Percentiles rank a stretch among this genome's conserved stretches.
Evolutionary conservation across 2,888 invertebrate genomes (phyloP).

Genomic region (Chironomus tentans): DNA sequence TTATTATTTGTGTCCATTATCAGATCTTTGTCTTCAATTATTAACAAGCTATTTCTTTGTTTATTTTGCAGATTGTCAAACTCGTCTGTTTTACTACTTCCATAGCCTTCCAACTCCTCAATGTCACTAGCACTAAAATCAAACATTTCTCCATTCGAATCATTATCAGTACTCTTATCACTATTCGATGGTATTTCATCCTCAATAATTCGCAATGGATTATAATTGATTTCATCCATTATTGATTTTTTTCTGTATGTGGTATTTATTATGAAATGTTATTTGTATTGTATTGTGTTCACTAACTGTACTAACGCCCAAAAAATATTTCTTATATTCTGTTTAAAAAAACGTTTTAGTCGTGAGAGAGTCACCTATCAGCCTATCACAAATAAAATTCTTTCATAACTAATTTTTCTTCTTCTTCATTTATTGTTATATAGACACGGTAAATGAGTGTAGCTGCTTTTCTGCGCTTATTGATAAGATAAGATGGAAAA

Average conservation of each 20-base stretch:
- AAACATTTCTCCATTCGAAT: constrained; percentile 33
- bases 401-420: no score
- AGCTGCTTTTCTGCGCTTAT: no score
- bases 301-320: no score
- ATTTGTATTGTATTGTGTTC: no score
- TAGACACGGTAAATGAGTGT: no score
- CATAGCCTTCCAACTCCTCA: constrained; percentile 31
- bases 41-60: constrained; percentile 11
- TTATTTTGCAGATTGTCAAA: not conserved
- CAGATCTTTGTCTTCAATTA: constrained; percentile 20
- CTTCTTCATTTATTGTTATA: no score
- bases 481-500: no score
- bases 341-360: no score
- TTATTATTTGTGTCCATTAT: not conserved
- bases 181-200: constrained; percentile 2
- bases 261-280: not conserved
- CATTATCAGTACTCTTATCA: not conserved
- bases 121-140: constrained; percentile 36
- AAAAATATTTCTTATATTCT: no score
- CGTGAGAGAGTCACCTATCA: no score
- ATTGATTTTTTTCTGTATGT: not conserved
- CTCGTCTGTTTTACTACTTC: constrained; percentile 12
- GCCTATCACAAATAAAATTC: no score
- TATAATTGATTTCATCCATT: constrained; percentile 1
- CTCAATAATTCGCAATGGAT: constrained; percentile 13